Base-by-base conservation (phyloP, 2,888 invertebrate species). In the Diabrotica balteata region DNA sequence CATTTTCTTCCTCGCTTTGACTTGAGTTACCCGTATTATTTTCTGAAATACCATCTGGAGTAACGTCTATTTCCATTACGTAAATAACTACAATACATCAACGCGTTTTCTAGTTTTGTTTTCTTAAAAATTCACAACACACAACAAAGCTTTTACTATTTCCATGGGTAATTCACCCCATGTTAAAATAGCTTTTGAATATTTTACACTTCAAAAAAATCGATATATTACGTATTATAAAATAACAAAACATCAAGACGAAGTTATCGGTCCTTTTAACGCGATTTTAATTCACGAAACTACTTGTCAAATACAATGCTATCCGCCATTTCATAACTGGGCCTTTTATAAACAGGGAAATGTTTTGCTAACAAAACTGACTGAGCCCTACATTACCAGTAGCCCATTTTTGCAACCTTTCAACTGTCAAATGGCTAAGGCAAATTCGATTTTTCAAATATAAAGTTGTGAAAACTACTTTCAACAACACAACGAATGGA, bases 61-160 rank as follows among this genome's bases (percentile, higher is more conserved):
- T 81, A 74, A 83, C 83, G 81, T 84, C 83, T 80, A 84, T 81
- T 84, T 84, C 84, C 84, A 84, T 84, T 77, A 83, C 82, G 81
- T 71, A 76, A 72, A 67, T 65, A 69, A 71, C 69, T 62, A 70
- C 66, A 71, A 72, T 61, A 73, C 76, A 77, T 77, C 72, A 77
- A 77, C 71, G 67, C 70, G 63, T 74, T 70, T 67, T 59, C 64
- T 66, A 68, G 54, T 66, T 68, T 71, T 69, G 58, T 60, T 72
- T 68, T 68, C 65, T 65, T 71, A 61, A 61, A 69, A 72, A 65
- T 70, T 69, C 68, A 74, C 69, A 64, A 67, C 72, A 71, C 75
- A 72, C 75, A 74, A 75, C 73, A 75, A 73, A 76, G 75, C 72
- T 72, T 72, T 72, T 65, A 70, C 60, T 58, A 61, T 62, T 65